phyloP scores from a whole-genome alignment of 1,140 invertebrate genomes.

The Cataglyphis hispanica region DNA sequence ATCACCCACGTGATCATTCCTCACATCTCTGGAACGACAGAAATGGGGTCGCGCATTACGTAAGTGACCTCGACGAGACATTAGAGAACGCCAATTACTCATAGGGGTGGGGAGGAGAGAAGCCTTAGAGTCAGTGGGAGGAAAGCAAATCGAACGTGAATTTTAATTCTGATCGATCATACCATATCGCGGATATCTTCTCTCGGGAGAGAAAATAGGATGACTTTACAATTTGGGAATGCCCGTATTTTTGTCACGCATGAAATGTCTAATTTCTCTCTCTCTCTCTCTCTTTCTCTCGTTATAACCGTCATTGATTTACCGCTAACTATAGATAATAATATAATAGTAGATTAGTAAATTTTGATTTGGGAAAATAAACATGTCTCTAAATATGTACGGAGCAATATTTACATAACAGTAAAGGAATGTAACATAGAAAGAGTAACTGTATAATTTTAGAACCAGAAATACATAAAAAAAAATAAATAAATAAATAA shows the following conservation, averaged over 20 bases:
- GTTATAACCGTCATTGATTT: neutral
- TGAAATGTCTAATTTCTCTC: slow-evolving; percentile 20
- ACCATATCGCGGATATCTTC: slow-evolving; percentile 12
- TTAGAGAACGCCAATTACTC: slow-evolving; percentile 61
- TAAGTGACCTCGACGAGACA: slow-evolving; percentile 39
- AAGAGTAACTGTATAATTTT: no score
- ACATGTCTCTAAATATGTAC: no score
- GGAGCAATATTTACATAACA: no score
- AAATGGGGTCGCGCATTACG: slow-evolving; percentile 70
- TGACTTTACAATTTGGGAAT: slow-evolving; percentile 11
- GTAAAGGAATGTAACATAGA: no score
- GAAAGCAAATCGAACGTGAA: slow-evolving; percentile 11
- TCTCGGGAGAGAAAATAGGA: slow-evolving; percentile 23
- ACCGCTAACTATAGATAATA: neutral
- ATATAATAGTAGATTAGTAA: neutral
- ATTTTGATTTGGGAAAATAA: no score
- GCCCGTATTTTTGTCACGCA: slow-evolving; percentile 12
- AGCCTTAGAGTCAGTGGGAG: slow-evolving; percentile 25
- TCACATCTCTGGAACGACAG: slow-evolving; percentile 85
- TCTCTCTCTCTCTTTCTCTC: neutral
- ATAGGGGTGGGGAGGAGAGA: neutral
- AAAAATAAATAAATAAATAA: no score
- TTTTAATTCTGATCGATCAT: slow-evolving; percentile 59
- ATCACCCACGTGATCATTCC: slow-evolving; percentile 87
- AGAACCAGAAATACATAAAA: no score